Base-by-base conservation (phyloP, 2,113 vertebrate species). In the Periophthalmus modestus region DNA sequence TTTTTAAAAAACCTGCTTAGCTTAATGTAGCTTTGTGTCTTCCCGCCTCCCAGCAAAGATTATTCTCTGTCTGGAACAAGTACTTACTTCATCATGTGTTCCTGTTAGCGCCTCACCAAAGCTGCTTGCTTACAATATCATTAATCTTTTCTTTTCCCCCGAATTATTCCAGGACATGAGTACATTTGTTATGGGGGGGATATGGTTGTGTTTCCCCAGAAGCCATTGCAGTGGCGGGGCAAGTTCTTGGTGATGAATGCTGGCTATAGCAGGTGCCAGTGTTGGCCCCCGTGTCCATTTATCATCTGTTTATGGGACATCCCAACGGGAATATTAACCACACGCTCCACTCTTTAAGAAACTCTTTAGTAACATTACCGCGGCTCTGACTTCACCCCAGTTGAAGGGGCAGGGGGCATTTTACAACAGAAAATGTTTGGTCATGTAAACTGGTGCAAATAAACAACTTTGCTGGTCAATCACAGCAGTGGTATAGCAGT, bases 201-300 rank as follows among this genome's bases (percentile, higher is more conserved):
- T 23, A 67, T 65, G 48, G 54, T 23, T 73, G 66, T 34, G 77
- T 77, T 84, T 84, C 73, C n/a, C 79, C 79, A 77, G 76, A 87
- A 79, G 77, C 79, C 82, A 66, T 78, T 80, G 75, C 77, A 68
- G 46, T 24, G 71, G 80, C 76, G 80, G 69, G 73, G 73, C 77
- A 75, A 71, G 73, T 76, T 70, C 59, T 68, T 58, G 81, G 68
- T 87, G 86, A 87, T 87, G 75, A 83, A 87, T 83, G 81, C 77
- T 55, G 18, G 85, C 78, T 85, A 87, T 85, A 71, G 78, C 75
- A 66, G 78, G 71, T 72, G 85, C 77, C 85, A 77, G 73, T 57
- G 63, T 46, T 55, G 16, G 43, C 7, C 71, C 68, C 74, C 58
- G 50, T 62, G 11, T 52, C 81, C 83, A 83, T 87, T 73, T 55